Evolutionary conservation across 2,113 vertebrate genomes (phyloP), one percentile per base, ranked within the genome.

Genomic region (Columbina picui): DNA sequence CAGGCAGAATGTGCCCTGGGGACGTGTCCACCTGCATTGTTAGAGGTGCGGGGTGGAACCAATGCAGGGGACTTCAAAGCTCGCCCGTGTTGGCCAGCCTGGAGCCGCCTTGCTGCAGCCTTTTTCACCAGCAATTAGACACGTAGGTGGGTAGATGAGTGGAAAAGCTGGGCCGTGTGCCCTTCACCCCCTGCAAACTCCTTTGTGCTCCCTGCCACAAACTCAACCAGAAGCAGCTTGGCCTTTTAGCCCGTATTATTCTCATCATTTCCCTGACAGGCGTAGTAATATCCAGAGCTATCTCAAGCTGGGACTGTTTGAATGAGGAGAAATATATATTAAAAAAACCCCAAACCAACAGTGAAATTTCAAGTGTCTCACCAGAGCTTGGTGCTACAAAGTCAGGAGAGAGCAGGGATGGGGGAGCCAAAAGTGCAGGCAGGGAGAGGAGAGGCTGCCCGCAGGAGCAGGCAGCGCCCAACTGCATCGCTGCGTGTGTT

Each of bases 251-350:
- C 68, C 6, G 2, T 60, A 49, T 94, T 92, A 91, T 91, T 84
- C 84, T 81, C 83, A 73, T 68, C 76, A 6, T 93, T 73, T 92
- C 67, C 36, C 80, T 92, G 95, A 94, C 86, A 96, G 84, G 84
- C 69, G 3, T 75, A 90, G 74, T 87, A 89, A 95, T 84, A 92
- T 56, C 71, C 25, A 3, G 39, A 92, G 80, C 79, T 92, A 32
- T 39, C 81, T 92, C 89, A 94, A 92, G 74, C 93, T 95, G 81
- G 43, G 89, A 60, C 21, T 23, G 64, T 52, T 64, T 90, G 84
- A 92, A 89, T 95, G 61, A 81, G 43, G 52, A 76, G 57, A 63
- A 32, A 59, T 55, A 45, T 32, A 50, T 45, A 45, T 43, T 43
- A 21, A 45, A 57, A 34, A 43, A 76, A 49, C 38, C 47, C 17